These are phyloP conservation scores for Microctonus brassicae DNA, from an alignment of 2,888 invertebrate genomes.

Conservation along the genomic window DNA sequence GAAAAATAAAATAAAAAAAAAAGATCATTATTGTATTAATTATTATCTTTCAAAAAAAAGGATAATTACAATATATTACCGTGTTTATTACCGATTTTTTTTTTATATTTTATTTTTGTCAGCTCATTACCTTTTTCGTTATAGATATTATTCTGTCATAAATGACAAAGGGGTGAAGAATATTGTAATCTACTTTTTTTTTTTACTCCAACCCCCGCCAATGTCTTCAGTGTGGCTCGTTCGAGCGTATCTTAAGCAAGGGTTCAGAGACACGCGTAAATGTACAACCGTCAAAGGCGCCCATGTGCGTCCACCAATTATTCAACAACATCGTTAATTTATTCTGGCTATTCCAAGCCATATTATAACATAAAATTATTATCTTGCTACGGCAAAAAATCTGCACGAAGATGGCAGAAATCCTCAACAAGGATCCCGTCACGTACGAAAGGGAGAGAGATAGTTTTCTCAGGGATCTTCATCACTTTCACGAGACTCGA, in stretches of 20 bases:
- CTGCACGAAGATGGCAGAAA: conserved; percentile 73
- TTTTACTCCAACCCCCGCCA: background rate
- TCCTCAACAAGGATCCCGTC: conserved; percentile 79
- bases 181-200: background rate
- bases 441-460: conserved; percentile 84
- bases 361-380: conserved; percentile 5
- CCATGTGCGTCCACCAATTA: conserved; percentile 34
- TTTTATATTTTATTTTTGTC: background rate
- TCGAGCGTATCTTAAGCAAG: background rate
- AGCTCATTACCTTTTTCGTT: background rate
- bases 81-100: background rate
- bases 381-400: background rate
- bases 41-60: background rate
- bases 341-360: background rate
- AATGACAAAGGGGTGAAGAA: background rate
- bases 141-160: background rate
- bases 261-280: conserved; percentile 26
- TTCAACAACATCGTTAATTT: background rate
- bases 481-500: conserved; percentile 91
- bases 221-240: conserved; percentile 25
- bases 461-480: conserved; percentile 85
- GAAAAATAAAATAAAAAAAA: background rate
- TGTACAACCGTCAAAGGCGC: conserved; percentile 35
- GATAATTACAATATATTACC: background rate
- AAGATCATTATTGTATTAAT: background rate